phyloP scores from a whole-genome alignment of 2,113 vertebrate species.

The Phocoena sinus region DNA sequence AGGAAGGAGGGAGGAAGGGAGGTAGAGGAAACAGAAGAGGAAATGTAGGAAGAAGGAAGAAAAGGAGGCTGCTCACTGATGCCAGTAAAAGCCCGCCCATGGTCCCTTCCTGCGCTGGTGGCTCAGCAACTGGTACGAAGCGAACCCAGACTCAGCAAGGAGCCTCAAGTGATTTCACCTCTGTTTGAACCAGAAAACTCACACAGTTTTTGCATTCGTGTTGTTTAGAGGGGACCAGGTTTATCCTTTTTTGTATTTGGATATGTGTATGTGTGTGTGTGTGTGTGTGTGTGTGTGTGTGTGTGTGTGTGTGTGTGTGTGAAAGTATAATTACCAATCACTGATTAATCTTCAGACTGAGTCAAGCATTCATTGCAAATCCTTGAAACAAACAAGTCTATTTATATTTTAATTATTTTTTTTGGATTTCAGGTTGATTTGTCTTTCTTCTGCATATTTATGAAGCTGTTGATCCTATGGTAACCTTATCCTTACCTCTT shows the following conservation, averaged over 20 bases:
- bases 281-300: slow-evolving; percentile 29
- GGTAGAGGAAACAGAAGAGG: neutral
- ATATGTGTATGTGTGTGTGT: slow-evolving; percentile 50
- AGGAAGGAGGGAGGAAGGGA: no score
- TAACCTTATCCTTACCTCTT: neutral
- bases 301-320: slow-evolving; percentile 15
- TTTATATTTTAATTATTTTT: slow-evolving; percentile 83
- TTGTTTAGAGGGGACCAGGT: slow-evolving; percentile 32
- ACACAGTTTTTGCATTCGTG: slow-evolving; percentile 17
- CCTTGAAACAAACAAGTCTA: slow-evolving; percentile 82
- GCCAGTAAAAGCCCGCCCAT: neutral
- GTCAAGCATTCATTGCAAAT: slow-evolving; percentile 75
- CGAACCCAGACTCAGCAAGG: neutral
- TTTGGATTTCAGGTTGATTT: slow-evolving; percentile 80
- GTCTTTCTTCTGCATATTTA: slow-evolving; percentile 78
- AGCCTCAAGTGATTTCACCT: slow-evolving; percentile 5
- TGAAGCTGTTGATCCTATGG: slow-evolving; percentile 45
- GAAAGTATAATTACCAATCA: slow-evolving; percentile 76
- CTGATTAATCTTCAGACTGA: slow-evolving; percentile 82
- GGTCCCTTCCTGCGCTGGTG: neutral
- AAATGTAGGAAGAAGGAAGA: neutral
- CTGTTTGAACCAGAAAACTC: slow-evolving; percentile 32
- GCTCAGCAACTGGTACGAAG: neutral
- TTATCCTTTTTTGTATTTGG: slow-evolving; percentile 35
- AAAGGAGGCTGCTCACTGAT: neutral